These are phyloP conservation scores for Andrena dorsata DNA, from an alignment of 2,888 invertebrate species.

Conservation along the genomic window DNA sequence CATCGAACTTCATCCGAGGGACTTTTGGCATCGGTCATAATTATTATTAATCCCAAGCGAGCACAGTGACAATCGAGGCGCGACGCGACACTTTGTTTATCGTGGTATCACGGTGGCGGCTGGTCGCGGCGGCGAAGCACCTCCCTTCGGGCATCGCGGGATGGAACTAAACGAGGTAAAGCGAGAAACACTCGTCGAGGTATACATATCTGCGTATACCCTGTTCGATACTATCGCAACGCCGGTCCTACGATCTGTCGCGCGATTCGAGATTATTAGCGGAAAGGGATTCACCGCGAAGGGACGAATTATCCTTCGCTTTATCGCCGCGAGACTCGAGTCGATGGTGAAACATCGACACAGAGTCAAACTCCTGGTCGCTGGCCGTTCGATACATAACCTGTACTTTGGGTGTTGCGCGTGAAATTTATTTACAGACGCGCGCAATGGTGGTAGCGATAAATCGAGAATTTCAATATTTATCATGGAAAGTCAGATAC, in stretches of 20 bases:
- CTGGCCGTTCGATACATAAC: conserved; percentile 46
- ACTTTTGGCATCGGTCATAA: conserved; percentile 40
- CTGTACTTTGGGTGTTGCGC: conserved; percentile 30
- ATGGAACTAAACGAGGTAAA: conserved; percentile 13
- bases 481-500: no score
- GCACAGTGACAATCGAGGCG: conserved; percentile 45
- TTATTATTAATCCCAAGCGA: conserved; percentile 28
- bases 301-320: no score
- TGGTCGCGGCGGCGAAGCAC: background rate
- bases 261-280: background rate
- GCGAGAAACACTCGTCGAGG: conserved; percentile 3
- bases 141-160: conserved; percentile 13
- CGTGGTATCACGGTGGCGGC: background rate
- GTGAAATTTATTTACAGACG: background rate
- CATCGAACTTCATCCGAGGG: conserved; percentile 16
- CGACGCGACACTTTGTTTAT: conserved; percentile 39
- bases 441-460: background rate
- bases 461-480: background rate
- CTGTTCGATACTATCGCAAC: conserved; percentile 19
- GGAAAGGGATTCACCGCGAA: no score
- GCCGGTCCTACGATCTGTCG: conserved; percentile 17
- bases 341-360: background rate
- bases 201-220: background rate
- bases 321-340: no score
- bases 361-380: conserved; percentile 32